Percentiles rank a stretch among this genome's conserved stretches.
These are phyloP conservation scores for Macrophya alboannulata DNA, from an alignment of 2,888 invertebrate genomes.

Conservation along the genomic window DNA sequence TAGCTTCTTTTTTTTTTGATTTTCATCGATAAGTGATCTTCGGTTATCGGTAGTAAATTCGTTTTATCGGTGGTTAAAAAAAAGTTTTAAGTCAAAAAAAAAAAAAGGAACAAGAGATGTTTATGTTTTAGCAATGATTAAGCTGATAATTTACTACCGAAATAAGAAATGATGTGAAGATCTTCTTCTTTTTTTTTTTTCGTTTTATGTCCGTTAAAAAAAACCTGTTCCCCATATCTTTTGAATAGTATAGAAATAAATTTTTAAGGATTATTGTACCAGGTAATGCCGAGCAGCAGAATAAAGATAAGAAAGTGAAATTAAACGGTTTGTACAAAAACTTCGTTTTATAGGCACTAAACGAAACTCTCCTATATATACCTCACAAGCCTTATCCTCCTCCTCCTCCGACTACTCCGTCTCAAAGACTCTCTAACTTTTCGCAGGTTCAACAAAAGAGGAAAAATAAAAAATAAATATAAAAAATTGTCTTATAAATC, in stretches of 20 bases:
- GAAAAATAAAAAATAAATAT: constrained; percentile 2
- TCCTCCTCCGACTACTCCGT: no score
- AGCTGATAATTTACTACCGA: constrained; percentile 41
- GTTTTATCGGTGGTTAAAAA: constrained; percentile 36
- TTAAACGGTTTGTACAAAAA: constrained; percentile 46
- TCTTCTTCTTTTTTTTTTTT: not conserved
- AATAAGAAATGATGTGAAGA: constrained; percentile 25
- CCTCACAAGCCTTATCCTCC: not conserved
- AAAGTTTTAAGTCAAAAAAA: not conserved
- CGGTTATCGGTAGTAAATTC: constrained; percentile 25
- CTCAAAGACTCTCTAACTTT: not conserved
- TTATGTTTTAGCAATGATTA: constrained; percentile 44
- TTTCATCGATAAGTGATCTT: constrained; percentile 36
- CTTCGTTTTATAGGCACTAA: constrained; percentile 44
- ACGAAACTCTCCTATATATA: not conserved
- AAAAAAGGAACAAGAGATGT: not conserved
- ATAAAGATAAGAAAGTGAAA: constrained; percentile 52
- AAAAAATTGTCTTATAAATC: constrained; percentile 4
- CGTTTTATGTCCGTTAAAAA: constrained; percentile 27
- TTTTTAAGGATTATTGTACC: constrained; percentile 52
- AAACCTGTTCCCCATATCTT: constrained; percentile 43
- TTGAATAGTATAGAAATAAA: constrained; percentile 31
- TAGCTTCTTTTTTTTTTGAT: not conserved
- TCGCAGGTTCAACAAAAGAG: not conserved
- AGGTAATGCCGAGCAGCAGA: constrained; percentile 42